Conservation (phyloP, 2,113 vertebrate genomes). For the Lepus europaeus region DNA sequence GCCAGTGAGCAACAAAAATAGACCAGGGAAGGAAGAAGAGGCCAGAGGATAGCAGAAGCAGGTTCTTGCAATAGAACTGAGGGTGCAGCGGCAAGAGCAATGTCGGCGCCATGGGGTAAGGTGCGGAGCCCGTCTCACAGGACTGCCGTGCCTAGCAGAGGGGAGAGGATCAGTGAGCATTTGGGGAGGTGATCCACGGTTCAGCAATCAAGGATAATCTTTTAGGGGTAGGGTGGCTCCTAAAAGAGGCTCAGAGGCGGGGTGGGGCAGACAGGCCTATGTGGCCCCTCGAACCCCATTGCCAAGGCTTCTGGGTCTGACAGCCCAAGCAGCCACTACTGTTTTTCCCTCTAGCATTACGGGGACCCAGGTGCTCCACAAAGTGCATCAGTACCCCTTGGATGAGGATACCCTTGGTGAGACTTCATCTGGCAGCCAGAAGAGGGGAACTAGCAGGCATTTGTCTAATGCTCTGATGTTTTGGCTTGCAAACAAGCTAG, state of each 20-base stretch:
- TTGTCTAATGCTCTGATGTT: neutral
- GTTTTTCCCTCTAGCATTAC: neutral
- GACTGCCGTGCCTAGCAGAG: neutral
- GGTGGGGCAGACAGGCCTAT: neutral
- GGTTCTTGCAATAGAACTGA: neutral
- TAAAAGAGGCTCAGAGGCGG: neutral
- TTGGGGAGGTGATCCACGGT: conserved; percentile 37
- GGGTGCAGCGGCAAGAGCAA: too few species aligned
- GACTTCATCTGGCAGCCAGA: neutral
- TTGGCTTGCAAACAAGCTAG: neutral
- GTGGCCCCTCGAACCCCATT: neutral
- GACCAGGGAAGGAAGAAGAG: conserved; percentile 34
- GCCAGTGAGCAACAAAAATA: conserved; percentile 38
- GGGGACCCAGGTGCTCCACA: neutral
- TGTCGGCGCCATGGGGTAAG: neutral
- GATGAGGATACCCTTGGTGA: neutral
- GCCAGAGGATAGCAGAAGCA: neutral
- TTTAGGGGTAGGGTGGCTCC: neutral
- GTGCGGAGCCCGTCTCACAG: neutral
- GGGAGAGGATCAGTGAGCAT: neutral
- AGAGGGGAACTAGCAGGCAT: neutral
- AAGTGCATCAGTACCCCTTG: too few species aligned
- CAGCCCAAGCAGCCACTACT: neutral
- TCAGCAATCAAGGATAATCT: neutral
- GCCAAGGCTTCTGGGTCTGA: neutral